Evolutionary conservation across 1,140 invertebrate species (phyloP).

Genomic region (Drosophila melanica): DNA sequence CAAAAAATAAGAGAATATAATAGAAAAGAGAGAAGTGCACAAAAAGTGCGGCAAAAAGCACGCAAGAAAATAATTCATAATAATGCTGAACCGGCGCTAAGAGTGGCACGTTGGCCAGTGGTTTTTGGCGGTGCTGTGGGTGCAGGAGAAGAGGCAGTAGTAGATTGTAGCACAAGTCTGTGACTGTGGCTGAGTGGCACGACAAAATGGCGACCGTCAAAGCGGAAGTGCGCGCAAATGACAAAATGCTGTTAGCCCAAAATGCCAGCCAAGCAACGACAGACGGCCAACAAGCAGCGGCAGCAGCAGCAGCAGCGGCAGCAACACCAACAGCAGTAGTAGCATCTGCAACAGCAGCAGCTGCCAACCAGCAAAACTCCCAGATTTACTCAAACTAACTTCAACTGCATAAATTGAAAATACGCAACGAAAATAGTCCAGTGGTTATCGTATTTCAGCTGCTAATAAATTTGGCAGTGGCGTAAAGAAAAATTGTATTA

Average conservation of each 20-base stretch:
- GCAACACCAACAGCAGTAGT: neutral
- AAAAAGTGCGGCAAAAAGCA: conserved; percentile 51
- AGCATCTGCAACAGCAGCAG: neutral
- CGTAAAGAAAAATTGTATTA: too few relatives aligned
- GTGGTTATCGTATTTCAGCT: too few relatives aligned
- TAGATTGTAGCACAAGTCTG: conserved; percentile 9
- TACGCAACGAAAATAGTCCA: conserved; percentile 11
- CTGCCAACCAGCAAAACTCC: neutral
- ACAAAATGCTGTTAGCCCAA: conserved; percentile 66
- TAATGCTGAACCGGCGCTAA: conserved; percentile 39
- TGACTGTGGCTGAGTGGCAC: conserved; percentile 37
- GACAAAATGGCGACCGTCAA: conserved; percentile 47
- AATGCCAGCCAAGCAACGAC: conserved; percentile 25
- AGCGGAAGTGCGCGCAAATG: conserved; percentile 53
- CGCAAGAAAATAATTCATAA: conserved; percentile 66
- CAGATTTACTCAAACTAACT: conserved; percentile 18
- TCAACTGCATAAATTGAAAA: conserved; percentile 42
- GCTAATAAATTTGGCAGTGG: too few relatives aligned
- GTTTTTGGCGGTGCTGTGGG: neutral
- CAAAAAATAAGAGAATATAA: conserved; percentile 1
- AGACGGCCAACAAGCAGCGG: neutral
- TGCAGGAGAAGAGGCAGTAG: too few relatives aligned
- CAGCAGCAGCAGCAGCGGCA: neutral
- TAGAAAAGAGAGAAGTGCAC: conserved; percentile 10
- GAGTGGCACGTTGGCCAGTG: neutral